These are phyloP conservation scores for Dicrostonyx torquatus DNA, from an alignment of 2,797 vertebrate species.

Conservation along the genomic window DNA sequence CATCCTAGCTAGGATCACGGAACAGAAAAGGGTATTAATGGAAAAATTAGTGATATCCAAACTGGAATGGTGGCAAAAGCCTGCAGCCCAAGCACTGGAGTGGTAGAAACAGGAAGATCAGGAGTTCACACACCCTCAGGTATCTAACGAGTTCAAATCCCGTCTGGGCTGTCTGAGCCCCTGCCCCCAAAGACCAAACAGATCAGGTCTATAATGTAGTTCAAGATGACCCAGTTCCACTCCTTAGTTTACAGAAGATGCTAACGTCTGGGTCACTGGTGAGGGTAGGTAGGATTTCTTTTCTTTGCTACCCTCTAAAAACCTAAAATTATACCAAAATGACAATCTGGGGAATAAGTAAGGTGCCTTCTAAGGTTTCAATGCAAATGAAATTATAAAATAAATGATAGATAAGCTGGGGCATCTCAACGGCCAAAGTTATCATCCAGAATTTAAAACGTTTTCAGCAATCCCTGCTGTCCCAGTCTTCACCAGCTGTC, in stretches of 20 bases:
- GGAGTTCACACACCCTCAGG: neutral
- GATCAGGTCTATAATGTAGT: neutral
- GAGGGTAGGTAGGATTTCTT: neutral
- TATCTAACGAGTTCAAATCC: neutral
- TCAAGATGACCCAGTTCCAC: neutral
- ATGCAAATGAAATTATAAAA: constrained; percentile 21
- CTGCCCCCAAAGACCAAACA: neutral
- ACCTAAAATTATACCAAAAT: neutral
- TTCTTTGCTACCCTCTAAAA: neutral
- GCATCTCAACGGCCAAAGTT: neutral
- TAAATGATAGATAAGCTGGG: neutral
- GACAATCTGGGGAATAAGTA: neutral
- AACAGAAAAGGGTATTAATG: neutral
- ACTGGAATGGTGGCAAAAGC: neutral
- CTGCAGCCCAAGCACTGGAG: neutral
- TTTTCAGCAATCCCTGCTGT: neutral
- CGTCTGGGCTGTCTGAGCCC: neutral
- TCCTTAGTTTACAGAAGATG: neutral
- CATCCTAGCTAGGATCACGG: neutral
- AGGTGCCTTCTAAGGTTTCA: neutral
- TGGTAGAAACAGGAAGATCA: neutral
- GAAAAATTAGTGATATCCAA: constrained; percentile 19
- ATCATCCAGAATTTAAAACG: neutral
- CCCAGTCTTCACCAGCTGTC: neutral
- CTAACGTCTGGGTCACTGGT: neutral